These are phyloP conservation scores for Dipus sagitta DNA, from an alignment of 2,797 vertebrate species.

Conservation along the genomic window DNA sequence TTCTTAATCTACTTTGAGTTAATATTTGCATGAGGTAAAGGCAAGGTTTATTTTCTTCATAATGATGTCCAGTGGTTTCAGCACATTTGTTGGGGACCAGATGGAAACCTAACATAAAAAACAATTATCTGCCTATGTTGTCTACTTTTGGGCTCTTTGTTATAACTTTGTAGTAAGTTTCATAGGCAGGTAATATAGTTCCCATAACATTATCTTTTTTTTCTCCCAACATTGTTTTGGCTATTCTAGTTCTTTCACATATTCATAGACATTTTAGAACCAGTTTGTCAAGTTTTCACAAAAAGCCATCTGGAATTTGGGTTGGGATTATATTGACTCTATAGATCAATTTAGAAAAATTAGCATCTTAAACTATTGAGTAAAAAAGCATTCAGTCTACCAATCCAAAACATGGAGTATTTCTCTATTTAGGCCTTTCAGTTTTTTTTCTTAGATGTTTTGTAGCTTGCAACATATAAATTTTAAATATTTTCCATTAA, in stretches of 20 bases:
- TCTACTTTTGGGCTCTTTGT: slow-evolving; percentile 22
- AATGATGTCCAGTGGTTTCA: slow-evolving; percentile 12
- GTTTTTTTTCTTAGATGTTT: slow-evolving; percentile 69
- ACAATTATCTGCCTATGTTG: background rate
- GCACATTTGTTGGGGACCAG: slow-evolving; percentile 5
- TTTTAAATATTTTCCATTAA: slow-evolving; percentile 72
- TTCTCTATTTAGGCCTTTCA: slow-evolving; percentile 74
- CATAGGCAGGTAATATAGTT: slow-evolving; percentile 64
- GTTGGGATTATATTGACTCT: slow-evolving; percentile 78
- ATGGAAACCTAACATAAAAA: background rate
- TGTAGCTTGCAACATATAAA: slow-evolving; percentile 72
- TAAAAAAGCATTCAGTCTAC: slow-evolving; percentile 77
- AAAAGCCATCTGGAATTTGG: slow-evolving; percentile 78
- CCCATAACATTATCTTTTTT: slow-evolving; percentile 55
- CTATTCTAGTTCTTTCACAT: slow-evolving; percentile 74
- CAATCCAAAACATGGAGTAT: slow-evolving; percentile 75
- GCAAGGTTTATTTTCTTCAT: slow-evolving; percentile 28
- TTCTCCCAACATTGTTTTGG: slow-evolving; percentile 70
- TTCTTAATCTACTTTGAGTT: slow-evolving; percentile 36
- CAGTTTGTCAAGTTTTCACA: slow-evolving; percentile 59
- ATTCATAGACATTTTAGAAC: slow-evolving; percentile 76
- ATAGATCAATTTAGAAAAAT: slow-evolving; percentile 81
- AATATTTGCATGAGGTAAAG: slow-evolving; percentile 57
- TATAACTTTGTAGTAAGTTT: slow-evolving; percentile 4
- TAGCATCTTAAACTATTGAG: slow-evolving; percentile 80